Percentiles rank a stretch among this genome's conserved stretches.
Conservation (phyloP, 2,888 invertebrate genomes). For the Fissipunctia ypsillon region DNA sequence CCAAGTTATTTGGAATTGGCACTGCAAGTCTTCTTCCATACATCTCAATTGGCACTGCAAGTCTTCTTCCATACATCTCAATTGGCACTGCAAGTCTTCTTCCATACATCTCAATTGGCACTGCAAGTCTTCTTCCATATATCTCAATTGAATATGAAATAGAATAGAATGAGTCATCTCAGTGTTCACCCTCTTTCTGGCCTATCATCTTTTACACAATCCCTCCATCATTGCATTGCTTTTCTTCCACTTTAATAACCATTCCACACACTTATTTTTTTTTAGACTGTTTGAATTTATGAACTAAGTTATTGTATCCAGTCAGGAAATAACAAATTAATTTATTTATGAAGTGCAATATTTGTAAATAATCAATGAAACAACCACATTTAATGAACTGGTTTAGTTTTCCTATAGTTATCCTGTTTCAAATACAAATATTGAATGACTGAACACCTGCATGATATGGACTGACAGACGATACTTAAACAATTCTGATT, state of each 20-base stretch:
- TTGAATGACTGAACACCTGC: conserved; percentile 49
- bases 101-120: neutral
- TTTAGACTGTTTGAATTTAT: neutral
- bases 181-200: neutral
- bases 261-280: neutral
- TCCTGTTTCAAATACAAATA: conserved; percentile 48
- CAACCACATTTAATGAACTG: conserved; percentile 30
- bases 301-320: neutral
- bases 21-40: neutral
- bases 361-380: conserved; percentile 2
- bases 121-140: neutral
- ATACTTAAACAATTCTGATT: conserved; percentile 11
- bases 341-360: neutral
- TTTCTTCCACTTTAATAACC: neutral
- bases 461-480: neutral
- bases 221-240: neutral
- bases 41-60: neutral
- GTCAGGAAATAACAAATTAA: neutral
- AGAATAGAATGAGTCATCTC: neutral
- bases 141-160: neutral
- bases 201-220: conserved; percentile 1
- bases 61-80: neutral
- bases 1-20: neutral
- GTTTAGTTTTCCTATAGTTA: conserved; percentile 26
- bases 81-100: neutral